phyloP scores from a whole-genome alignment of 2,888 invertebrate species.

The Brachypterus glaber region DNA sequence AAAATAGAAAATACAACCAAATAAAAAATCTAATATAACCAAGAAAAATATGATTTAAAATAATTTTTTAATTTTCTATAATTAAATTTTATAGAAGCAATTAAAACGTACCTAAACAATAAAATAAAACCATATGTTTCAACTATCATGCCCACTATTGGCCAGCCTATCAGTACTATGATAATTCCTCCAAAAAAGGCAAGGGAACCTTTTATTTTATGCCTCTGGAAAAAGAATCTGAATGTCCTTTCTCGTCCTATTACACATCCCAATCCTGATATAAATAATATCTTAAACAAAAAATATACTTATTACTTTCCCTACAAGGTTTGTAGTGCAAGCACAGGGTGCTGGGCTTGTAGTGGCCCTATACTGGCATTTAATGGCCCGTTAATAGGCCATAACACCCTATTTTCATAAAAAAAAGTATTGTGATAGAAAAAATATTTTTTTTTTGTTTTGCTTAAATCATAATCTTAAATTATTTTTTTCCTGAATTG shows the following conservation, averaged over 20 bases:
- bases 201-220: slow-evolving; percentile 83
- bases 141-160: slow-evolving; percentile 90
- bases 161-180: slow-evolving; percentile 90
- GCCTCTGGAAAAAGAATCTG: slow-evolving; percentile 94
- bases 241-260: slow-evolving; percentile 93
- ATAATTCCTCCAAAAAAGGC: slow-evolving; percentile 90
- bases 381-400: too few species aligned
- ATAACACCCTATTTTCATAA: too few species aligned
- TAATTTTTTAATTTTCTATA: background rate
- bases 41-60: background rate
- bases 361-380: too few species aligned
- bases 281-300: slow-evolving; percentile 81
- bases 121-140: slow-evolving; percentile 94
- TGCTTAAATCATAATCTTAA: too few species aligned
- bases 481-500: too few species aligned
- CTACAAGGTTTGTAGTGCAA: too few species aligned
- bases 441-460: too few species aligned
- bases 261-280: slow-evolving; percentile 88
- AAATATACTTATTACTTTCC: too few species aligned
- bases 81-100: slow-evolving; percentile 3
- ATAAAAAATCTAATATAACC: slow-evolving; percentile 3
- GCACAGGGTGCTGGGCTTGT: too few species aligned
- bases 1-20: slow-evolving; percentile 3
- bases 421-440: too few species aligned
- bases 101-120: slow-evolving; percentile 57